Evolutionary conservation across 2,797 vertebrate species (phyloP).

Genomic region (Cyprinella venusta): DNA sequence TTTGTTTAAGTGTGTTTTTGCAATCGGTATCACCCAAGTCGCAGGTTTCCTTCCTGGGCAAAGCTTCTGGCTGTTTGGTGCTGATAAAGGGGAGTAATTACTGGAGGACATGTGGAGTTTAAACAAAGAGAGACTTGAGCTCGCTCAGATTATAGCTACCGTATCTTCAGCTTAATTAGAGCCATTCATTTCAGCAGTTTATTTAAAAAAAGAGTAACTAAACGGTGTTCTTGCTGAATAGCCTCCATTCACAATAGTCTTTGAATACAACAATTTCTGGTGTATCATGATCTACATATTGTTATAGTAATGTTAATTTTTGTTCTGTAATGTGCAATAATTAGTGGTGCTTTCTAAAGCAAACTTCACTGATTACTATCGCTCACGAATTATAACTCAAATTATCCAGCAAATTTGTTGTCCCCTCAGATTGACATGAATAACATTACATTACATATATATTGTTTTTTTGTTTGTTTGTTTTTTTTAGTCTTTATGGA

Average conservation of each 20-base stretch:
- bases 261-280: neutral
- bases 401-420: neutral
- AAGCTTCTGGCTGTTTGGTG: constrained; percentile 45
- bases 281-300: constrained; percentile 3
- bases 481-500: neutral
- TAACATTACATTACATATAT: neutral
- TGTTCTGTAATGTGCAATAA: neutral
- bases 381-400: neutral
- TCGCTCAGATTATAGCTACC: constrained; percentile 19
- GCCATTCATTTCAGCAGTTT: constrained; percentile 42
- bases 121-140: constrained; percentile 50
- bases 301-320: neutral
- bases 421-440: neutral
- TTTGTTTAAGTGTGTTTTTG: constrained; percentile 24
- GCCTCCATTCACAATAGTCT: neutral
- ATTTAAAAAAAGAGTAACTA: constrained; percentile 3
- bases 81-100: constrained; percentile 63
- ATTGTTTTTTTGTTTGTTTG: too few relatives aligned
- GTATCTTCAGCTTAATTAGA: constrained; percentile 53
- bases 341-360: neutral
- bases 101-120: constrained; percentile 43
- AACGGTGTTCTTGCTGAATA: neutral
- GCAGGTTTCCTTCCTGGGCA: constrained; percentile 33
- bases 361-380: neutral
- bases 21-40: constrained; percentile 24